phyloP scores from a whole-genome alignment of 92 coral and sea anemone genomes.

The Epizoanthus stellaris region DNA sequence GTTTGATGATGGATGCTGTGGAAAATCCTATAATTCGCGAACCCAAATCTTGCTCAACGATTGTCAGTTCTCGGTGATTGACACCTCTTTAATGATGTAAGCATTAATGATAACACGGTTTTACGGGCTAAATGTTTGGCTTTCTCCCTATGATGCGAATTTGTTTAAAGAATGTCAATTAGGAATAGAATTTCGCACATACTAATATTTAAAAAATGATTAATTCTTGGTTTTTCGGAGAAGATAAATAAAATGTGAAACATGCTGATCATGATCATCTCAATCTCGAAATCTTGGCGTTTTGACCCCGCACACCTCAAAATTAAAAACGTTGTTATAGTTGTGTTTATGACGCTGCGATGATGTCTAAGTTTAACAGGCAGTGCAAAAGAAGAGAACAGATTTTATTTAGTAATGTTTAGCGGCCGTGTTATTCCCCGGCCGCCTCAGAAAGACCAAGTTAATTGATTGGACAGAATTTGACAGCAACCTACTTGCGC shows the following conservation, averaged over 20 bases:
- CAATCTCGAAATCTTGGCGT: not conserved
- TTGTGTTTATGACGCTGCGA: not conserved
- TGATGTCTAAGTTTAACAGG: constrained; percentile 3
- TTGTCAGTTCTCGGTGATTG: constrained; percentile 83
- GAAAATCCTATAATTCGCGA: constrained; percentile 85
- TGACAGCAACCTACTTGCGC: constrained; percentile 12
- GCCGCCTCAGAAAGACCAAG: constrained; percentile 1
- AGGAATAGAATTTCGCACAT: constrained; percentile 59
- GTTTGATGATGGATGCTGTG: constrained; percentile 90
- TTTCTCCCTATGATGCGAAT: constrained; percentile 70
- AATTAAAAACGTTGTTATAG: constrained; percentile 8
- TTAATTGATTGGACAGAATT: not conserved
- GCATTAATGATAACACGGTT: constrained; percentile 80
- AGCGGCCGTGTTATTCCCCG: not conserved
- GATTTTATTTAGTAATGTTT: constrained; percentile 3
- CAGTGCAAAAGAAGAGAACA: constrained; percentile 4
- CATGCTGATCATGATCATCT: constrained; percentile 1
- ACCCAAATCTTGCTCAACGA: constrained; percentile 61
- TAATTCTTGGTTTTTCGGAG: not conserved
- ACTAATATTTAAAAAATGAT: constrained; percentile 42
- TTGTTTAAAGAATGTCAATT: constrained; percentile 76
- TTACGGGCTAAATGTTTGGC: constrained; percentile 75
- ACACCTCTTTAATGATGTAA: constrained; percentile 82
- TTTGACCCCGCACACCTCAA: not conserved
- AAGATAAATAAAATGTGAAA: constrained; percentile 34